Percentiles rank a stretch among this genome's conserved stretches.
Conservation (phyloP, 2,888 invertebrate genomes). For the Nomada ruficornis region DNA sequence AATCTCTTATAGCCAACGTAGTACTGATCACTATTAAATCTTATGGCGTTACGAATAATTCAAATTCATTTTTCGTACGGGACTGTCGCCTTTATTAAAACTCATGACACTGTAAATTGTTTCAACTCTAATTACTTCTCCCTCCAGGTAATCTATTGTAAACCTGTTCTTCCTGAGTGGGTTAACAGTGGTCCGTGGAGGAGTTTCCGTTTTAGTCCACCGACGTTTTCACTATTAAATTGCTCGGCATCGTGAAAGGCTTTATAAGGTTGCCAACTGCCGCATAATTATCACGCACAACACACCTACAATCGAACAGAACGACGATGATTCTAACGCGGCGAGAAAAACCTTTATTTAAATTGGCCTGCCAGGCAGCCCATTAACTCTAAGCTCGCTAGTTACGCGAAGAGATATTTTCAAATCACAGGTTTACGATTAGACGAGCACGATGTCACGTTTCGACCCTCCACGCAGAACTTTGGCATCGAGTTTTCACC, state of each 20-base stretch:
- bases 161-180: neutral
- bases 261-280: constrained; percentile 12
- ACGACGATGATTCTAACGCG: neutral
- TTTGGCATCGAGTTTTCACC: constrained; percentile 21
- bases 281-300: constrained; percentile 12
- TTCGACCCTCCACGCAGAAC: neutral
- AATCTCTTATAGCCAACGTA: too few relatives aligned
- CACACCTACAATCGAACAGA: neutral
- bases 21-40: too few relatives aligned
- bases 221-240: neutral
- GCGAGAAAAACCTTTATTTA: neutral
- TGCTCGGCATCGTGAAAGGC: neutral
- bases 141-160: neutral
- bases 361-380: constrained; percentile 2
- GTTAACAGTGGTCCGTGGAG: neutral
- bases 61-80: neutral
- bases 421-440: neutral
- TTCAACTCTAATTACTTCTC: neutral
- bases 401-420: neutral
- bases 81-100: neutral
- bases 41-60: too few relatives aligned
- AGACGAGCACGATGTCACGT: constrained; percentile 6
- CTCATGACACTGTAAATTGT: neutral
- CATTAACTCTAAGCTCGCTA: neutral
- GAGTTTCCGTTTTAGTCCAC: neutral